Base-by-base conservation (phyloP, 2,888 invertebrate genomes). In the Drosophila siamana region DNA sequence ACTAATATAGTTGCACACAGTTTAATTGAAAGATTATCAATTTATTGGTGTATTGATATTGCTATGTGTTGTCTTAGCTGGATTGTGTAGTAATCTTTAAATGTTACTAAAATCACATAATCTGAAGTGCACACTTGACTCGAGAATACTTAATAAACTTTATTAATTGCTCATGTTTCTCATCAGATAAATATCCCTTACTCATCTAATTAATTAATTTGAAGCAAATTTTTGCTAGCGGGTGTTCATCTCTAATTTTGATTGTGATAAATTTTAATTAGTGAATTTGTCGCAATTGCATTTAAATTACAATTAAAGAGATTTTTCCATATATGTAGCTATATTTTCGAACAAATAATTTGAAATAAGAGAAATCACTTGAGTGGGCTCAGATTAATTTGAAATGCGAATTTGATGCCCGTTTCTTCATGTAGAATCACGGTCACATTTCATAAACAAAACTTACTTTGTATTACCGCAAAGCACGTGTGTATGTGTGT, bases 361-460 rank as follows among this genome's bases (percentile, higher is more conserved):
- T 6, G 6, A 28, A 28, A 46, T 28, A 15, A 50, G 13, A 22
- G 15, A 26, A 16, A 38, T 13, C 15, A 38, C 11, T 51, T 51
- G 4, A 15, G 13, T 15, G 7, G 33, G 15, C 15, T 33, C 9
- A 15, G 15, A 9, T 51, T 13, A 50, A 15, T 13, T 48, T 50
- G 3, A 48, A 48, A 48, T 22, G 22, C 7, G 16, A 30, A 48
- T 33, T 44, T 51, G 22, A 28, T 11, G 16, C 28, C 26, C 26
- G 28, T 38, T 38, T 57, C 38, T 47, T 57, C 26, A 41, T 47
- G 22, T 36, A 43, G 4, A 43, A 47, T 59, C 36, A 59, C 11
- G 41, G 40, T 28, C 59, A 30, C 47, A 52, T 51, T 15, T 60
- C 52, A 51, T 51, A 56, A 56, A 22, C 9, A 19, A 22, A 8